Base-by-base conservation (phyloP, 2,113 vertebrate genomes). In the Daubentonia madagascariensis region DNA sequence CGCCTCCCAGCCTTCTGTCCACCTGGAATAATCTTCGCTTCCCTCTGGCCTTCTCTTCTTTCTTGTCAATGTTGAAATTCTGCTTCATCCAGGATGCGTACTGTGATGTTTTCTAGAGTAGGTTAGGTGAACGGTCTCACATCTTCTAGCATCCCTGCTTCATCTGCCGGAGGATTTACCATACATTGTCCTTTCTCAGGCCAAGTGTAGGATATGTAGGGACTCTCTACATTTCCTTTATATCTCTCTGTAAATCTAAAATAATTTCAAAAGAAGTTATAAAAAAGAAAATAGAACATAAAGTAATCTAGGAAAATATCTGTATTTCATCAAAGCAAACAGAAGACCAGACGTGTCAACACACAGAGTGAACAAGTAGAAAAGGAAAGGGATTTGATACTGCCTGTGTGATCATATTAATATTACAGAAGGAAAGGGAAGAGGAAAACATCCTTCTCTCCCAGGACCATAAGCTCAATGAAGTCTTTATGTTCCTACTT, bases 181-280 rank as follows among this genome's bases (percentile, higher is more conserved):
- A 14, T 57, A 23, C 5, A 0, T 2, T 23, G 12, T 57, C 40
- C 18, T 61, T 50, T 68, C 65, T 43, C 18, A 63, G 40, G 78
- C 16, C 5, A 25, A 16, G 28, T 4, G 4, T 3, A n/a, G 32
- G 1, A 0, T 32, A 10, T 3, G 23, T 8, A 28, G 30, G 28
- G 17, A 54, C 30, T 87, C 20, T 25, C 22, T 37, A 3, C 52
- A 25, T 12, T 70, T 3, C n/a, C 12, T 85, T 73, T 45, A 14
- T 3, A 48, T 22, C 28, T 85, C 65, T 30, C 45, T 40, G 32
- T 37, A 37, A 45, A 48, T 48, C 4, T 25, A 35, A 20, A 85
- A 9, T 70, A 11, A 40, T 43, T 78, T n/a, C 17, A 79, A 89
- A 37, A 13, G 22, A 35, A 54, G 67, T 76, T 54, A 52, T 10